Evolutionary conservation across 2,888 invertebrate genomes (phyloP).

Genomic region (Sphaeridia pumilis): DNA sequence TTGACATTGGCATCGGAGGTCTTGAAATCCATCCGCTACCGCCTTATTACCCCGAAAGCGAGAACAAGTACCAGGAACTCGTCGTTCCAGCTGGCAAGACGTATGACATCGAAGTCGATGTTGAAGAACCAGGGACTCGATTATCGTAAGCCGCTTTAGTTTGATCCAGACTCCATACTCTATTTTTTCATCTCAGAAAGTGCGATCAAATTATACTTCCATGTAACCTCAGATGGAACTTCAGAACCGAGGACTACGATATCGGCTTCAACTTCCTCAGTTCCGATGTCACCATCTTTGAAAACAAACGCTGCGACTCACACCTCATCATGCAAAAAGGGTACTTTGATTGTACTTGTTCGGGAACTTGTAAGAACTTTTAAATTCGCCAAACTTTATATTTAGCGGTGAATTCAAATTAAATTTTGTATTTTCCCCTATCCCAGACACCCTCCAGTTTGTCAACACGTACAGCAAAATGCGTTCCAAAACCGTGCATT

Average conservation of each 20-base stretch:
- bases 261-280: conserved; percentile 10
- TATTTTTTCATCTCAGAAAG: too few species aligned
- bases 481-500: conserved; percentile 3
- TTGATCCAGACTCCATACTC: too few species aligned
- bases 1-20: too few species aligned
- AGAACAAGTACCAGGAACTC: too few species aligned
- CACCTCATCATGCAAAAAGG: conserved; percentile 7
- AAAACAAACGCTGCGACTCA: conserved; percentile 1
- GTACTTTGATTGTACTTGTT: background rate
- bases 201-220: too few species aligned
- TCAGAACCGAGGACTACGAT: conserved; percentile 8
- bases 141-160: background rate
- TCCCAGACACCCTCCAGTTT: conserved; percentile 3
- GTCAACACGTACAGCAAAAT: conserved; percentile 6
- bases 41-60: too few species aligned
- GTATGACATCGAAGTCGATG: background rate
- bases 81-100: background rate
- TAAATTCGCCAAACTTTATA: background rate
- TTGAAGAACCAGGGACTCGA: background rate
- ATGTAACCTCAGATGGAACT: conserved; percentile 14
- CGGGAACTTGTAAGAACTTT: conserved; percentile 11
- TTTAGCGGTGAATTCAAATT: too few species aligned
- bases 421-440: background rate
- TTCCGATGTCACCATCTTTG: background rate
- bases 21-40: too few species aligned